Evolutionary conservation across 1,140 invertebrate species (phyloP).

Genomic region (Eulimnadia texana): DNA sequence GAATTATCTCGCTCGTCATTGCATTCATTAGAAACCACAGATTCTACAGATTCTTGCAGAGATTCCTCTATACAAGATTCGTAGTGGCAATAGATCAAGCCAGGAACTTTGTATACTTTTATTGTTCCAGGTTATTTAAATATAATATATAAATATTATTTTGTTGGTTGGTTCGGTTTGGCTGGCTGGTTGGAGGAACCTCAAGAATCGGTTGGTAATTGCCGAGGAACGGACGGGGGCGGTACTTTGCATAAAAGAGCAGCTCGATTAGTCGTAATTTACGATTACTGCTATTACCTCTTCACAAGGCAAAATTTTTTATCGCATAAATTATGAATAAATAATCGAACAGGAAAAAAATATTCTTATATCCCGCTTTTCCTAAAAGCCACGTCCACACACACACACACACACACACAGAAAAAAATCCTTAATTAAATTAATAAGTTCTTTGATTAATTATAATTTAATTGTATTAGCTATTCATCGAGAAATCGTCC

Average conservation of each 20-base stretch:
- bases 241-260: constrained; percentile 13
- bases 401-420: too few relatives aligned
- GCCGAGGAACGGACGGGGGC: constrained; percentile 11
- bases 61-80: too few relatives aligned
- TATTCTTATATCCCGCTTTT: too few relatives aligned
- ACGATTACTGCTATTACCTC: not conserved
- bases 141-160: not conserved
- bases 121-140: not conserved
- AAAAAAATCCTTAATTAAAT: too few relatives aligned
- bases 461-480: too few relatives aligned
- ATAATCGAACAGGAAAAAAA: too few relatives aligned
- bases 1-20: not conserved
- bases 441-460: too few relatives aligned
- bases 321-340: not conserved
- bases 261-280: constrained; percentile 2
- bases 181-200: not conserved
- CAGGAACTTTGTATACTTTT: not conserved
- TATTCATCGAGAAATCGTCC: constrained; percentile 59
- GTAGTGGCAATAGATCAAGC: too few relatives aligned
- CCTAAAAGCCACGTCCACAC: too few relatives aligned
- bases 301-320: not conserved
- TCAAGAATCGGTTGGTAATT: constrained; percentile 11
- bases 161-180: not conserved
- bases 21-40: too few relatives aligned
- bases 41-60: too few relatives aligned